These are phyloP conservation scores for Pipistrellus pipistrellus DNA, from an alignment of 2,797 vertebrate genomes.

Conservation along the genomic window DNA sequence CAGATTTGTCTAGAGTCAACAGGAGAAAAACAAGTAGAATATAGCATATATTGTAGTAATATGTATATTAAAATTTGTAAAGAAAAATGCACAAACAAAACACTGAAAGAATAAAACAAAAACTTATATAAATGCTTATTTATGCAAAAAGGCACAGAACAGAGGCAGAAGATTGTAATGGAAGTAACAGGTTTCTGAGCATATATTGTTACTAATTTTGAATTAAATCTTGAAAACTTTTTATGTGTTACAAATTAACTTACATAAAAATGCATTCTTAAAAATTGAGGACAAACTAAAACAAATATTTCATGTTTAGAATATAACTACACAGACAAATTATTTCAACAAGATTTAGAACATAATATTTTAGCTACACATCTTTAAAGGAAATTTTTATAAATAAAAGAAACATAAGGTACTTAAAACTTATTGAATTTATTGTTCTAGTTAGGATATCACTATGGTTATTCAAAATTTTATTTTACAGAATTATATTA, in stretches of 20 bases:
- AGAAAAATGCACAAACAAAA: neutral
- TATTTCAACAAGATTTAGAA: neutral
- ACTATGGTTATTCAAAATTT: neutral
- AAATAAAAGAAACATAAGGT: neutral
- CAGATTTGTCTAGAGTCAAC: neutral
- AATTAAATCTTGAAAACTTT: neutral
- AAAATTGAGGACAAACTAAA: neutral
- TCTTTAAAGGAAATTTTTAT: neutral
- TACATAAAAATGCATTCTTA: neutral
- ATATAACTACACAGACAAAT: neutral
- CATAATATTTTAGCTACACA: neutral
- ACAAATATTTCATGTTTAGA: neutral
- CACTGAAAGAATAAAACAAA: neutral
- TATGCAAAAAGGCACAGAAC: neutral
- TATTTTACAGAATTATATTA: neutral
- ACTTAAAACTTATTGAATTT: neutral
- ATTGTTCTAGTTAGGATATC: neutral
- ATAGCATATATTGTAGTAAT: neutral
- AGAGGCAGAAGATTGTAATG: neutral
- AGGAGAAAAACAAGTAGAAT: neutral
- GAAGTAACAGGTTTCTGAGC: neutral
- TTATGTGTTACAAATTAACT: conserved; percentile 24
- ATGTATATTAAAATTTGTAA: neutral
- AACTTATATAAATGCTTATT: neutral
- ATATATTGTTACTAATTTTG: neutral